A percentile compares a stretch with the other conserved stretches of the same genome.
Evolutionary conservation across 2,797 vertebrate genomes (phyloP).

Genomic region (Malurus splendens): DNA sequence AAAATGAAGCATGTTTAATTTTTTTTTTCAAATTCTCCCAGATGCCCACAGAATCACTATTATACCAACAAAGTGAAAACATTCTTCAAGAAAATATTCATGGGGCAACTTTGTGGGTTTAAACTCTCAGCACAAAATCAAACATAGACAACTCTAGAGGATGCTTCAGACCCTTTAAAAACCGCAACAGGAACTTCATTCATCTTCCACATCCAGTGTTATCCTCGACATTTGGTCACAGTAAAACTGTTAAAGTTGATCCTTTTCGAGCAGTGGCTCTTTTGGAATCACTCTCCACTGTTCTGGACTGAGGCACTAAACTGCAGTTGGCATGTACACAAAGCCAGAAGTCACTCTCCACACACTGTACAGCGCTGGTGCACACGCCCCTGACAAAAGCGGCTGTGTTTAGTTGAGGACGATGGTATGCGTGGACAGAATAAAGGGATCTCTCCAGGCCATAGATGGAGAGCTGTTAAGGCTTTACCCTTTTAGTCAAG

Average conservation of each 20-base stretch:
- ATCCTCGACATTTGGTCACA: background rate
- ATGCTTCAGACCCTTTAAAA: background rate
- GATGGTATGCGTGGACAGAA: constrained; percentile 48
- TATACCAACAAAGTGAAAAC: background rate
- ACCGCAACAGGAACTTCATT: background rate
- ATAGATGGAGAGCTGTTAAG: constrained; percentile 54
- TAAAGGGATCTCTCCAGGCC: constrained; percentile 44
- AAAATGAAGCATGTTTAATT: background rate
- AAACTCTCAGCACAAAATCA: background rate
- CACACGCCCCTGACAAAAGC: background rate
- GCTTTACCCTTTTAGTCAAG: constrained; percentile 41
- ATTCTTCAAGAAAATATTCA: background rate
- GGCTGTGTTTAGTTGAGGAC: constrained; percentile 27
- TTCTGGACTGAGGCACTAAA: background rate
- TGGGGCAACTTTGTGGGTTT: background rate
- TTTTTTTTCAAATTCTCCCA: background rate
- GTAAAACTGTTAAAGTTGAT: background rate
- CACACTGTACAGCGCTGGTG: background rate
- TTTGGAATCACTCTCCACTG: background rate
- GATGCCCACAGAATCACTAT: background rate
- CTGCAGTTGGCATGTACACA: constrained; percentile 29
- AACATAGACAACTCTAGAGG: background rate
- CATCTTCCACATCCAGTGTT: background rate
- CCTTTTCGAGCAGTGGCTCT: background rate
- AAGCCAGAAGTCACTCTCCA: constrained; percentile 37